phyloP scores from a whole-genome alignment of 1,140 invertebrate genomes.

The Nixonia krombeini region DNA sequence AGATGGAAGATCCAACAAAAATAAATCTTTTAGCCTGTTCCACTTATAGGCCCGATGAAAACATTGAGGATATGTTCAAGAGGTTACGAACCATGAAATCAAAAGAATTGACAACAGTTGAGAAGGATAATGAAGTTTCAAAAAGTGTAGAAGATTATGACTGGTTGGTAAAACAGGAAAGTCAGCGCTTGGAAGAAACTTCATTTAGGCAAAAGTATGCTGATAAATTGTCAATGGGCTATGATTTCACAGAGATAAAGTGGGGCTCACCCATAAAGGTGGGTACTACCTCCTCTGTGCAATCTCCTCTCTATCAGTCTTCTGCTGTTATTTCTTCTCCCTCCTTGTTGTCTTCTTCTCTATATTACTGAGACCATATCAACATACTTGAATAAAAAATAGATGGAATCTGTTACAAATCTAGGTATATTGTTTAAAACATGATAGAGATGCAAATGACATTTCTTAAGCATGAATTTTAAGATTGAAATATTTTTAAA shows the following conservation, averaged over 20 bases:
- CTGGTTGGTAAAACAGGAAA: slow-evolving; percentile 13
- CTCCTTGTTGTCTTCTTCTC: slow-evolving; percentile 29
- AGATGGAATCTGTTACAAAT: too few relatives aligned
- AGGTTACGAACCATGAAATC: neutral
- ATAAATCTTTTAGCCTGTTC: neutral
- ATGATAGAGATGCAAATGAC: too few relatives aligned
- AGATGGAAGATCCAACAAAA: too few relatives aligned
- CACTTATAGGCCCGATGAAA: neutral
- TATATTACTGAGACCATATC: too few relatives aligned
- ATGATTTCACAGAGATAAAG: slow-evolving; percentile 40
- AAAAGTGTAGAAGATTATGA: slow-evolving; percentile 24
- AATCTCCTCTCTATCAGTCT: slow-evolving; percentile 42
- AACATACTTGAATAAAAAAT: too few relatives aligned
- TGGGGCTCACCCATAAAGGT: slow-evolving; percentile 48
- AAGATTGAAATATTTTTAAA: too few relatives aligned
- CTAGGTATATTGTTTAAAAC: too few relatives aligned
- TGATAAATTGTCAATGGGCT: slow-evolving; percentile 23
- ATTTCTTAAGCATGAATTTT: too few relatives aligned
- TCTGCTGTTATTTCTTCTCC: slow-evolving; percentile 40
- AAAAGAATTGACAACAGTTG: too few relatives aligned
- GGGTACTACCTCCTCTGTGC: slow-evolving; percentile 42
- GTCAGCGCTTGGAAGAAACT: slow-evolving; percentile 17
- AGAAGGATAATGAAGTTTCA: too few relatives aligned
- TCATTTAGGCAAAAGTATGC: slow-evolving; percentile 36
- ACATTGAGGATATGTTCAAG: neutral